Conservation (phyloP, 2,797 vertebrate species). For the Urosaurus nigricauda region DNA sequence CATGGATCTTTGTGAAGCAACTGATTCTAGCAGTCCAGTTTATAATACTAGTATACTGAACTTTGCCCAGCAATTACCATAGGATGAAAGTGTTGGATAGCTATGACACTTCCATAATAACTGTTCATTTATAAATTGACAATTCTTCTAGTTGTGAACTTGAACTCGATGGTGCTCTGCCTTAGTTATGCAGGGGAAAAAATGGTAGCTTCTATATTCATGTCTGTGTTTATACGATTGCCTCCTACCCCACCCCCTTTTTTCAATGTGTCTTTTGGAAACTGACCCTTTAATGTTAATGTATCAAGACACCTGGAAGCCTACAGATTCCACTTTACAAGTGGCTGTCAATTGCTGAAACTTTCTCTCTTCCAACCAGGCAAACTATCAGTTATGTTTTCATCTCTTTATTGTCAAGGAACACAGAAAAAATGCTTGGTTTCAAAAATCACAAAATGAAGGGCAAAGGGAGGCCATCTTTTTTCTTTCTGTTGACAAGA, state of each 20-base stretch:
- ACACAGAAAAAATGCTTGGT: constrained; percentile 52
- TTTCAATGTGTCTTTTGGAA: neutral
- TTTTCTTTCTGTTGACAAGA: neutral
- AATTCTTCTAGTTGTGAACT: constrained; percentile 6
- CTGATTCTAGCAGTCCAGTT: neutral
- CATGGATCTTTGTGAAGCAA: neutral
- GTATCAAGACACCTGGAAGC: constrained; percentile 43
- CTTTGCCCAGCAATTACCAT: neutral
- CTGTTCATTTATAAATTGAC: constrained; percentile 24
- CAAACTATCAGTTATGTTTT: constrained; percentile 15
- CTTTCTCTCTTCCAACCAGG: constrained; percentile 41
- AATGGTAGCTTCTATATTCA: neutral
- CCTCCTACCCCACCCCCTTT: neutral
- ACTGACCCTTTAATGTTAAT: neutral
- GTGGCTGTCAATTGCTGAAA: constrained; percentile 42
- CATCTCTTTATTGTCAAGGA: constrained; percentile 46
- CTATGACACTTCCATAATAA: neutral
- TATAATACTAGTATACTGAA: neutral
- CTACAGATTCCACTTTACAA: constrained; percentile 53
- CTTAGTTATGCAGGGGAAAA: neutral
- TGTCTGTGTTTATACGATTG: constrained; percentile 7
- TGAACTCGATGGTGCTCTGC: neutral
- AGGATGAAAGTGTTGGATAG: neutral
- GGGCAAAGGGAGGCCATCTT: constrained; percentile 28
- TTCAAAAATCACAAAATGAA: constrained; percentile 58